Evolutionary conservation across 1,140 invertebrate species (phyloP), one percentile per base, ranked within the genome.

Genomic region (Acromyrmex echinatior): DNA sequence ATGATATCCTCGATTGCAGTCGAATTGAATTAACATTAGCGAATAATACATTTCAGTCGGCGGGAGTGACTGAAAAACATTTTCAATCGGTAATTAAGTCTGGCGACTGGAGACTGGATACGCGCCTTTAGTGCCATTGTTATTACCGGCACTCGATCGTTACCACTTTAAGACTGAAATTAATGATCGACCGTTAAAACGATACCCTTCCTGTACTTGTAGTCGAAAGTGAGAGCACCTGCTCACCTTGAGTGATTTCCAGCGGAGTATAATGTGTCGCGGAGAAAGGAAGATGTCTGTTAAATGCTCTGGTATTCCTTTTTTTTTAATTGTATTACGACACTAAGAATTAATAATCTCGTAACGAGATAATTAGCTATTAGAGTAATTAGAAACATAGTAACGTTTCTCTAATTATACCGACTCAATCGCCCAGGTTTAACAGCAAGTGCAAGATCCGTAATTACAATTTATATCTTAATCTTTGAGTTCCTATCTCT

Each of bases 191-290:
- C 68, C 68, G 39, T 84, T 84, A 84, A 84, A 84, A 62, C 70
- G 80, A 74, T 84, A 49, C 80, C 39, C 80, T 84, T 84, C 70
- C 39, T 84, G 70, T 39, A 84, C 39, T 84, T 21, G 70, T 71
- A 51, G 53, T 76, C 80, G 39, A 84, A 84, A 84, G 80, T 74
- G 70, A 84, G 70, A 84, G 39, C 80, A 84, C 80, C 80, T 84
- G 80, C 58, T 84, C 80, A 84, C 80, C 80, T 84, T 84, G 80
- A 84, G 70, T 84, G 80, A 84, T 84, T 62, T 84, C 45, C 80
- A 84, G n/a, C 39, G 39, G 28, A 84, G 80, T 39, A 39, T 62
- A 74, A 84, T 74, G 70, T 84, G 80, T 84, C 80, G n/a, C 80
- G 39, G 45, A 49, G 80, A 84, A 84, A 76, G 70, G 80, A 84